phyloP scores from a whole-genome alignment of 2,888 invertebrate genomes.

The Brassicogethes aeneus region DNA sequence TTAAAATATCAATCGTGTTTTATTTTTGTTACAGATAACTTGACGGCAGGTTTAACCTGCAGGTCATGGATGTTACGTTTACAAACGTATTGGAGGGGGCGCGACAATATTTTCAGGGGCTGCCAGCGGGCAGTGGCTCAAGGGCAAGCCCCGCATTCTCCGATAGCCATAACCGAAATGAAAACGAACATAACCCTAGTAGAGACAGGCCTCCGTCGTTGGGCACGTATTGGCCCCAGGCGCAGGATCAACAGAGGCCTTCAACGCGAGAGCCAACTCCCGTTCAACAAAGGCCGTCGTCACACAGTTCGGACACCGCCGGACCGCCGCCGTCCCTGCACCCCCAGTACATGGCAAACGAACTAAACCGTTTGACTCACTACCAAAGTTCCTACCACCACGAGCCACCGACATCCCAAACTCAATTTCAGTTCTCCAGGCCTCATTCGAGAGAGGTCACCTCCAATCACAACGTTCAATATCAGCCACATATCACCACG shows the following conservation, averaged over 20 bases:
- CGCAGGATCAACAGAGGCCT: conserved; percentile 1
- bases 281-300: conserved; percentile 17
- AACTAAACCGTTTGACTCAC: conserved; percentile 25
- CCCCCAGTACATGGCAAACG: conserved; percentile 24
- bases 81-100: conserved; percentile 78
- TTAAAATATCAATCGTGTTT: no score
- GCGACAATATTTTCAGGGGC: conserved; percentile 74
- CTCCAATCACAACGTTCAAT: conserved; percentile 20
- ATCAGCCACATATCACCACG: conserved; percentile 20
- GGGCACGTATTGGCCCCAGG: conserved; percentile 25
- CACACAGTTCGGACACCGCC: conserved; percentile 11
- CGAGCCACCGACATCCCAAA: conserved; percentile 21
- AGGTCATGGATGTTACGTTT: conserved; percentile 68
- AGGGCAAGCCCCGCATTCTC: conserved; percentile 30
- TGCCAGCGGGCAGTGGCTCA: conserved; percentile 48
- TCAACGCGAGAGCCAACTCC: conserved; percentile 14
- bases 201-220: conserved; percentile 18
- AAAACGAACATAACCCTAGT: conserved; percentile 13
- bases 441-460: conserved; percentile 26
- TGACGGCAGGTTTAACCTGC: conserved; percentile 36
- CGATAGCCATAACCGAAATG: conserved; percentile 15
- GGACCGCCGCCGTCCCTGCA: conserved; percentile 40
- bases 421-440: conserved; percentile 22
- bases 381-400: conserved; percentile 22
- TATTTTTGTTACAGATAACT: conserved; percentile 26